Conservation (phyloP, 1,140 invertebrate species). For the Drosophila subobscura region DNA sequence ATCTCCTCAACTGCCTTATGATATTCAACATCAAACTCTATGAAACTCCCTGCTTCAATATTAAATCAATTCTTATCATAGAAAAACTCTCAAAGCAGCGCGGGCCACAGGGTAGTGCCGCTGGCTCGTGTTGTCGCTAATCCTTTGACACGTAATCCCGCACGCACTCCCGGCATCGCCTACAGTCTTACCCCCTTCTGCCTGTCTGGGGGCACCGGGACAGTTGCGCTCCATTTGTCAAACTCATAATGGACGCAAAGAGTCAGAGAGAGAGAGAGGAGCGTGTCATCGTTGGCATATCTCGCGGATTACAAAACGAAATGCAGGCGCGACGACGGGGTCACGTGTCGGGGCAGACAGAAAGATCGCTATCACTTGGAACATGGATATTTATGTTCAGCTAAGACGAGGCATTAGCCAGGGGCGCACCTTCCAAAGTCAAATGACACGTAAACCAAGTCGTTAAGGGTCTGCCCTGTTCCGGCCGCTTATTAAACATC, state of each 20-base stretch:
- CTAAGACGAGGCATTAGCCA: slow-evolving; percentile 56
- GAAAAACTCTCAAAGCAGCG: slow-evolving; percentile 6
- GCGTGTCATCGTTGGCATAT: slow-evolving; percentile 57
- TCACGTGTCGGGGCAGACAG: slow-evolving; percentile 48
- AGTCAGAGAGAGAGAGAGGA: slow-evolving; percentile 20
- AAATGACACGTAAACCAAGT: slow-evolving; percentile 76
- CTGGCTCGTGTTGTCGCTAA: slow-evolving; percentile 42
- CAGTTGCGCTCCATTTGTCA: slow-evolving; percentile 74
- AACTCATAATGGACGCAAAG: slow-evolving; percentile 67
- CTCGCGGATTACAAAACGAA: slow-evolving; percentile 59
- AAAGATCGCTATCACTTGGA: slow-evolving; percentile 59
- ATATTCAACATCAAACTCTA: too few relatives aligned
- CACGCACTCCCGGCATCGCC: slow-evolving; percentile 38
- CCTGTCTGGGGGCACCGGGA: slow-evolving; percentile 10
- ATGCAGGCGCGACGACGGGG: slow-evolving; percentile 21
- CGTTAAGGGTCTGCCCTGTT: slow-evolving; percentile 38
- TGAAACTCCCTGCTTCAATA: slow-evolving; percentile 3
- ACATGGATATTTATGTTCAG: slow-evolving; percentile 69
- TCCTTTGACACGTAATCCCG: slow-evolving; percentile 63
- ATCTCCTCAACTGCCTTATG: too few relatives aligned
- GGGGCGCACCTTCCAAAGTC: slow-evolving; percentile 10
- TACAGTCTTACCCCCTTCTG: slow-evolving; percentile 42
- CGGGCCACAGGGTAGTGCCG: slow-evolving; percentile 14
- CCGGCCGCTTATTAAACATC: slow-evolving; percentile 33
- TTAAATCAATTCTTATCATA: slow-evolving; percentile 23